Conservation (phyloP, 2,113 vertebrate species). For the Ceratotherium simum region DNA sequence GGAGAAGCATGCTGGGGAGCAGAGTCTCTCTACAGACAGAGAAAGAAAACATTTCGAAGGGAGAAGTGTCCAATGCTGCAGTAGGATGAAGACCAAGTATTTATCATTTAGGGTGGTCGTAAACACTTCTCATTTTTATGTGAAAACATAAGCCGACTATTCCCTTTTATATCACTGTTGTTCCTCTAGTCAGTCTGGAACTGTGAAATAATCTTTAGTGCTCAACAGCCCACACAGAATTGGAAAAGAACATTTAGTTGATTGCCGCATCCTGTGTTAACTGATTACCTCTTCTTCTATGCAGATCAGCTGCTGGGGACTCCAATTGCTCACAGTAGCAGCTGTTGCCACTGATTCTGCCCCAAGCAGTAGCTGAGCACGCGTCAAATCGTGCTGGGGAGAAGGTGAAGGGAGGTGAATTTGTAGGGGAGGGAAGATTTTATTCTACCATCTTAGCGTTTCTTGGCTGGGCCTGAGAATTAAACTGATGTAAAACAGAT, state of each 20-base stretch:
- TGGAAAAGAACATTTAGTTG: slow-evolving; percentile 26
- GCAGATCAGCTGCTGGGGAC: slow-evolving; percentile 23
- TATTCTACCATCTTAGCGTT: not conserved
- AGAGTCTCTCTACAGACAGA: not conserved
- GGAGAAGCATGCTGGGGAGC: not conserved
- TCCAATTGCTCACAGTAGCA: not conserved
- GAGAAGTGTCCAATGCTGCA: not conserved
- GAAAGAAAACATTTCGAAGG: not conserved
- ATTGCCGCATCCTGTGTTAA: slow-evolving; percentile 46
- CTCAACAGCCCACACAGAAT: not conserved
- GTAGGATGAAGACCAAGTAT: not conserved
- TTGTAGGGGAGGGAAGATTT: not conserved
- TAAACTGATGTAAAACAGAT: not conserved
- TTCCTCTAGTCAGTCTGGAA: not conserved
- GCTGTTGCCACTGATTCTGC: slow-evolving; percentile 10
- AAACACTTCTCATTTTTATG: slow-evolving; percentile 30
- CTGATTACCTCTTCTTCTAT: slow-evolving; percentile 45
- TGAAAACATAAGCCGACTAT: not conserved
- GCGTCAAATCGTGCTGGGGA: not conserved
- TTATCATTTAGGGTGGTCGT: not conserved
- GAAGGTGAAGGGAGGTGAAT: not conserved
- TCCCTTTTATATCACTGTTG: not conserved
- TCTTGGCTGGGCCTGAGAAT: not conserved
- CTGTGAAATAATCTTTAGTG: slow-evolving; percentile 10
- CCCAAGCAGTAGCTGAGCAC: not conserved